phyloP scores from a whole-genome alignment of 2,113 vertebrate genomes.

The Puma concolor region DNA sequence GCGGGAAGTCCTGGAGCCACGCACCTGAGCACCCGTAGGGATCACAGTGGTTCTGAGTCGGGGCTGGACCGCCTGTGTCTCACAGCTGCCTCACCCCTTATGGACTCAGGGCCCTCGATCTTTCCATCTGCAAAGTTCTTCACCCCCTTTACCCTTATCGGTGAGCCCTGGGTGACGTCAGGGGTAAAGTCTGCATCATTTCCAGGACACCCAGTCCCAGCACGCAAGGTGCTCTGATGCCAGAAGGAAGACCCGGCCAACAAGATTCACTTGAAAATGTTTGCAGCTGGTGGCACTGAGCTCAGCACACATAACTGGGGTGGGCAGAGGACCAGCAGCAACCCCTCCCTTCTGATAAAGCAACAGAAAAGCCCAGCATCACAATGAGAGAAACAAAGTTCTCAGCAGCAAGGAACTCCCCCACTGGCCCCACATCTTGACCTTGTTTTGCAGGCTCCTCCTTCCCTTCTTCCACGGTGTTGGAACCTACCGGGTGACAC shows the following conservation, averaged over 20 bases:
- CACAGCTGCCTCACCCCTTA: neutral
- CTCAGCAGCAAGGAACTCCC: no score
- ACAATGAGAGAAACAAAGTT: no score
- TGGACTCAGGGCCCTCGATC: neutral
- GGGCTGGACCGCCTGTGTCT: neutral
- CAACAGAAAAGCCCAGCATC: neutral
- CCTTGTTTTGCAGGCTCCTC: neutral
- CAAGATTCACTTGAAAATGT: neutral
- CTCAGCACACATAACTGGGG: neutral
- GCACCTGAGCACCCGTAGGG: fast-evolving
- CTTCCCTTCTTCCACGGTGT: no score
- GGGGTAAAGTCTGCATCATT: no score
- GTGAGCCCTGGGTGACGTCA: neutral
- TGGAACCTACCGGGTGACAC: neutral
- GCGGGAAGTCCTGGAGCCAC: neutral
- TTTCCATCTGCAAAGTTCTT: neutral
- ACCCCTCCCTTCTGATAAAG: neutral
- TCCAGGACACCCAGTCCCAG: neutral
- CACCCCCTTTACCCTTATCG: neutral
- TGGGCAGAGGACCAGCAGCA: neutral
- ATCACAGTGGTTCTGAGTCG: fast-evolving
- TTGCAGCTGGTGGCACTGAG: neutral
- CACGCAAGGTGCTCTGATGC: no score
- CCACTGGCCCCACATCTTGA: fast-evolving
- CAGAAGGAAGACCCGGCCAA: neutral